Percentiles rank a stretch among this genome's conserved stretches.
These are phyloP conservation scores for Cydia splendana DNA, from an alignment of 1,140 invertebrate species.

Conservation along the genomic window DNA sequence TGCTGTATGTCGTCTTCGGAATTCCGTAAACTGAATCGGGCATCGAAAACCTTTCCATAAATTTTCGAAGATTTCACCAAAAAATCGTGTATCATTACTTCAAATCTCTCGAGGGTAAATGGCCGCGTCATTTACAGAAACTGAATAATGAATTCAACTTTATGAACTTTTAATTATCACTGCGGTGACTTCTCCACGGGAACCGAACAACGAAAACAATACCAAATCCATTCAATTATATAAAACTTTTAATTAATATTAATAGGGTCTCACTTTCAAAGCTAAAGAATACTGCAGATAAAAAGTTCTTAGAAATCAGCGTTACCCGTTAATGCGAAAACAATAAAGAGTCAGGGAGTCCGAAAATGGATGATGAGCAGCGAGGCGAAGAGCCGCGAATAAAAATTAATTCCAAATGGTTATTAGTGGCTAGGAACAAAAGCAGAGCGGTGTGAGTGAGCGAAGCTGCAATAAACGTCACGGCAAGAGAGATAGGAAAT, in stretches of 20 bases:
- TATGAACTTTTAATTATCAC: conserved; percentile 73
- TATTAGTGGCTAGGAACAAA: conserved; percentile 70
- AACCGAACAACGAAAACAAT: conserved; percentile 73
- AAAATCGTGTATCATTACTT: conserved; percentile 10
- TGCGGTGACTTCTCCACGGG: conserved; percentile 61
- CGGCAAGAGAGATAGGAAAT: conserved; percentile 73
- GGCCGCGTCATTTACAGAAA: conserved; percentile 59
- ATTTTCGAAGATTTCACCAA: not conserved
- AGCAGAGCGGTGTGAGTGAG: conserved; percentile 58
- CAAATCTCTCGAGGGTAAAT: conserved; percentile 33
- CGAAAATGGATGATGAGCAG: conserved; percentile 61
- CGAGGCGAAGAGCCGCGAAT: conserved; percentile 53
- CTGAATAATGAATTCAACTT: conserved; percentile 59
- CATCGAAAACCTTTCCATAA: not conserved
- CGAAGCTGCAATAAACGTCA: conserved; percentile 66
- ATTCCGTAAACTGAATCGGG: too few relatives aligned
- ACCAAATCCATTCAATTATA: conserved; percentile 77
- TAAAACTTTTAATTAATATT: conserved; percentile 79
- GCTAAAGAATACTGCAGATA: conserved; percentile 75
- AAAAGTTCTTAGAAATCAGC: conserved; percentile 77
- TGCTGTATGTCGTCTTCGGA: not conserved
- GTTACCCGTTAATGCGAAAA: conserved; percentile 76
- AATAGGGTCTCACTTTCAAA: conserved; percentile 76
- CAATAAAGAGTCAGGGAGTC: conserved; percentile 67
- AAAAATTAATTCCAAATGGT: conserved; percentile 73